phyloP scores from a whole-genome alignment of 2,113 vertebrate species.

The Muntiacus muntjak region DNA sequence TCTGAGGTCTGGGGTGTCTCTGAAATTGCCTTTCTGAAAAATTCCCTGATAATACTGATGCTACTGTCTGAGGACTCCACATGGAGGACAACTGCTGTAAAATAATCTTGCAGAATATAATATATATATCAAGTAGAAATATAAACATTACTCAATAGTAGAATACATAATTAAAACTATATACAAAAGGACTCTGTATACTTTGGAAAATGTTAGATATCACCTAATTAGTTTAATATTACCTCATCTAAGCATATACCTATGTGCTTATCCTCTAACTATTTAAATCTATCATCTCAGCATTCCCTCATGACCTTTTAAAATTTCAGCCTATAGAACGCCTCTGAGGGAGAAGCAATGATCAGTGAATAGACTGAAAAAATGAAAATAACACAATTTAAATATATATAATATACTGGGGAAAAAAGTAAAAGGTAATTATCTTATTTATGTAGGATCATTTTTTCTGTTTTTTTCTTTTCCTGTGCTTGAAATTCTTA shows the following conservation, averaged over 20 bases:
- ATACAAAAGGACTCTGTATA: neutral
- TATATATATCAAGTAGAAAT: neutral
- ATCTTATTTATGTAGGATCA: neutral
- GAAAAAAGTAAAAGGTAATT: neutral
- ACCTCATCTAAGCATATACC: no score
- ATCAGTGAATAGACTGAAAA: neutral
- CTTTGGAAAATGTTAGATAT: neutral
- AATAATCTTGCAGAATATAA: neutral
- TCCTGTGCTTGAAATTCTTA: neutral
- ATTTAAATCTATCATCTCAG: neutral
- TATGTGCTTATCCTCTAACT: neutral
- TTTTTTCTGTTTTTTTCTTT: neutral
- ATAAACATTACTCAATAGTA: neutral
- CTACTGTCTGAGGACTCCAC: neutral
- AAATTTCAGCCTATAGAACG: neutral
- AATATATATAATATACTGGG: neutral
- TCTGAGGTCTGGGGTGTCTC: no score
- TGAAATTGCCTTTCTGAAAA: neutral
- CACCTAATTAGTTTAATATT: neutral
- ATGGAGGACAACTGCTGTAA: rapidly evolving
- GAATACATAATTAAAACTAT: neutral
- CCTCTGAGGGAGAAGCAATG: neutral
- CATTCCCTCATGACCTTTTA: neutral
- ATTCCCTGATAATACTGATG: neutral
- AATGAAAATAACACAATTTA: neutral